These are phyloP conservation scores for Sciurus niger DNA, from an alignment of 2,113 vertebrate genomes.

Conservation along the genomic window DNA sequence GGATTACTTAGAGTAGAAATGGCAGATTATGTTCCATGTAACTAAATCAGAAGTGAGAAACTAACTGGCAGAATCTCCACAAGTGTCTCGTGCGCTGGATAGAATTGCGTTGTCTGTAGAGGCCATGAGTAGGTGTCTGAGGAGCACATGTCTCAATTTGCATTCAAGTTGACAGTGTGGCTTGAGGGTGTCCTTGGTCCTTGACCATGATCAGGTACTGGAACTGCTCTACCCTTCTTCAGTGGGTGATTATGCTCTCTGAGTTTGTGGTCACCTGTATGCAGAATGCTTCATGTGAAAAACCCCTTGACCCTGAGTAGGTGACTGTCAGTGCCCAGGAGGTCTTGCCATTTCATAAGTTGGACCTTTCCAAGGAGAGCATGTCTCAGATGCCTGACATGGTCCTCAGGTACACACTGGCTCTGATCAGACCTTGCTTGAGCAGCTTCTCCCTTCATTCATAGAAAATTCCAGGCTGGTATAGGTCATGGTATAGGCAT, in stretches of 20 bases:
- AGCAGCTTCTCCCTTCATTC: background rate
- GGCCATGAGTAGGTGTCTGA: background rate
- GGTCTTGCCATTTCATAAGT: background rate
- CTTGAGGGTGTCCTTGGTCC: background rate
- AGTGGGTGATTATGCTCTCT: background rate
- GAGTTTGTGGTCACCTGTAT: background rate
- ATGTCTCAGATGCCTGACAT: background rate
- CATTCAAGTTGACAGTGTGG: background rate
- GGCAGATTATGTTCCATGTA: background rate
- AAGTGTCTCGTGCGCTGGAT: fast-evolving
- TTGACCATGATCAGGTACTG: fast-evolving
- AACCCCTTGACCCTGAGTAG: background rate
- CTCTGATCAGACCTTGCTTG: background rate
- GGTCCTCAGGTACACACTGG: background rate
- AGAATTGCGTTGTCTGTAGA: background rate
- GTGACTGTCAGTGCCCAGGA: background rate
- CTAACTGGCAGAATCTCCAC: background rate
- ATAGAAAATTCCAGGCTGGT: background rate
- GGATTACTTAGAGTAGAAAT: constrained; percentile 14
- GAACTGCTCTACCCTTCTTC: background rate
- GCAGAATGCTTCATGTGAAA: background rate
- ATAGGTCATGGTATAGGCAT: background rate
- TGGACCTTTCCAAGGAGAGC: background rate
- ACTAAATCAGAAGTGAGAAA: background rate
- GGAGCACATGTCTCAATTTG: background rate